Conservation (phyloP, 1,140 invertebrate genomes). For the Orussus abietinus region DNA sequence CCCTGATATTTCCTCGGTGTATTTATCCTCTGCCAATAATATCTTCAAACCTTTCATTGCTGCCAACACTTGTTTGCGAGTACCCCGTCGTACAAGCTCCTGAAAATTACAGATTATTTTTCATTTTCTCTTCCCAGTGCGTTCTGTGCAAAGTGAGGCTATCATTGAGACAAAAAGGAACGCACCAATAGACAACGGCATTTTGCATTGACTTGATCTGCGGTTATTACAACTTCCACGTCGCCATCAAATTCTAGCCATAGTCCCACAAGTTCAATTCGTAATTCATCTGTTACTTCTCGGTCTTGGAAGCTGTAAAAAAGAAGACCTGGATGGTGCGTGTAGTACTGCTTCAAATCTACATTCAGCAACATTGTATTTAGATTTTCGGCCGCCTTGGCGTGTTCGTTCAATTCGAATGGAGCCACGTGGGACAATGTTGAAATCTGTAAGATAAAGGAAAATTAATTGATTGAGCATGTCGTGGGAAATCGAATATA, state of each 20-base stretch:
- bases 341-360: slow-evolving; percentile 26
- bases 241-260: slow-evolving; percentile 27
- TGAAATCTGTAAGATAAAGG: background rate
- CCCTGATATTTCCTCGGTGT: slow-evolving; percentile 12
- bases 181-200: slow-evolving; percentile 19
- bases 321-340: slow-evolving; percentile 30
- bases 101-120: slow-evolving; percentile 4
- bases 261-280: slow-evolving; percentile 17
- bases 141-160: slow-evolving; percentile 5
- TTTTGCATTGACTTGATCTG: slow-evolving; percentile 13
- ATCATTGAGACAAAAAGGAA: background rate
- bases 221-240: slow-evolving; percentile 15
- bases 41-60: slow-evolving; percentile 22
- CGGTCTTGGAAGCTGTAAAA: slow-evolving; percentile 18
- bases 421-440: background rate
- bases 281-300: slow-evolving; percentile 13
- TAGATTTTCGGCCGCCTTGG: slow-evolving; percentile 15
- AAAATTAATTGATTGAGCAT: background rate
- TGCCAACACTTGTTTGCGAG: background rate
- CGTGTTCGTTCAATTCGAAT: background rate
- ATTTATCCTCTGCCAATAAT: slow-evolving; percentile 12
- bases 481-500: no score
- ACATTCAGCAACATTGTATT: slow-evolving; percentile 11
- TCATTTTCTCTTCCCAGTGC: slow-evolving; percentile 9
- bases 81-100: background rate